Evolutionary conservation across 2,888 invertebrate genomes (phyloP).

Genomic region (Cremastinae sp.): DNA sequence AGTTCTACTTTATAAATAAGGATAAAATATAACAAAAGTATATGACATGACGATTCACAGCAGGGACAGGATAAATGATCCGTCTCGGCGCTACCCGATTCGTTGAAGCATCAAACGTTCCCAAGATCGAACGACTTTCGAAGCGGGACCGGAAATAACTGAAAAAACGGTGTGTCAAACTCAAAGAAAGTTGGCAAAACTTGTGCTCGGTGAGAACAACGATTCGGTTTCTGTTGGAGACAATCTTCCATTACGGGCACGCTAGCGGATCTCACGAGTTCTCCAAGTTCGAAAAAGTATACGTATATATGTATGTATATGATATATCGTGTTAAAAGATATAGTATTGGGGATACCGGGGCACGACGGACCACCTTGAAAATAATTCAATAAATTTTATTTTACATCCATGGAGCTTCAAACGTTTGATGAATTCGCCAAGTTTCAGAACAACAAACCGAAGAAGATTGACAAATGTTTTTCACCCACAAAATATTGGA

Average conservation of each 20-base stretch:
- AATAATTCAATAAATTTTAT: too few relatives aligned
- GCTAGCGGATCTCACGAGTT: conserved; percentile 29
- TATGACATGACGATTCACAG: background rate
- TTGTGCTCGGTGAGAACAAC: conserved; percentile 39
- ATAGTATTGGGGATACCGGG: too few relatives aligned
- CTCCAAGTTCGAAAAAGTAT: conserved; percentile 52
- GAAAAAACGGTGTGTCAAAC: conserved; percentile 18
- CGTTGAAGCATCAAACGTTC: conserved; percentile 36
- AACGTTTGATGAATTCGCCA: too few relatives aligned
- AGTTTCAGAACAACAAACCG: too few relatives aligned
- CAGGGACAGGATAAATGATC: background rate
- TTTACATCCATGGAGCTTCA: too few relatives aligned
- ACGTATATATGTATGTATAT: too few relatives aligned
- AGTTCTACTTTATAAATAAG: too few relatives aligned
- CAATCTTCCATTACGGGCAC: conserved; percentile 33
- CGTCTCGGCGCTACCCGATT: background rate
- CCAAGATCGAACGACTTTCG: conserved; percentile 8
- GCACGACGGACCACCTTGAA: too few relatives aligned
- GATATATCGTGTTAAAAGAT: too few relatives aligned
- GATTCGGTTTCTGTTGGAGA: conserved; percentile 33
- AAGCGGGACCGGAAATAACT: conserved; percentile 23
- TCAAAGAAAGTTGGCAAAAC: conserved; percentile 18
- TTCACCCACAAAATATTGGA: too few relatives aligned
- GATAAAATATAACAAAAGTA: too few relatives aligned
- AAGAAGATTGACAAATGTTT: too few relatives aligned